Percentiles rank a stretch among this genome's conserved stretches.
Conservation (phyloP, 2,113 vertebrate species). For the Bucco capensis region DNA sequence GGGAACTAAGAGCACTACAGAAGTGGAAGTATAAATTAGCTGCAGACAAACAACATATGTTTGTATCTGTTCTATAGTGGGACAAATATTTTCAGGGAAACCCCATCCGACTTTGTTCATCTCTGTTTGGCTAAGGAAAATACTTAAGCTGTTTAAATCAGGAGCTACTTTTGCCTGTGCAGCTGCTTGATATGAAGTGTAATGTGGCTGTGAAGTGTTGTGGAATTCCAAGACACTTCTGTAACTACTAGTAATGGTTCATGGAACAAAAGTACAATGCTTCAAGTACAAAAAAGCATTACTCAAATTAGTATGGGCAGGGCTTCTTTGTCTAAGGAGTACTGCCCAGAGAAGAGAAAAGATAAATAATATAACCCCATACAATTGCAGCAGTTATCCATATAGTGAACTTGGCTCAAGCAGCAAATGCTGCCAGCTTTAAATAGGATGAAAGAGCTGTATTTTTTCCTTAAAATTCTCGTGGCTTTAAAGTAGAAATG, state of each 20-base stretch:
- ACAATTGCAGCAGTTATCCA: neutral
- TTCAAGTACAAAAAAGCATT: neutral
- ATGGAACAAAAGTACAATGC: neutral
- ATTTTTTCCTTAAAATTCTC: neutral
- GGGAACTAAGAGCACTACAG: neutral
- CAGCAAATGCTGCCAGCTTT: neutral
- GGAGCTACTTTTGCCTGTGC: neutral
- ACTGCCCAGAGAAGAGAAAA: neutral
- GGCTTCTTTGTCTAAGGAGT: neutral
- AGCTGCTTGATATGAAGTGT: neutral
- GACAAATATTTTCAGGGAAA: slow-evolving; percentile 25
- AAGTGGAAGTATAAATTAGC: slow-evolving; percentile 34
- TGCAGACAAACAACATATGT: slow-evolving; percentile 60
- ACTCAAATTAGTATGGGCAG: neutral
- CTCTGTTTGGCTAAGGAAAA: slow-evolving; percentile 15
- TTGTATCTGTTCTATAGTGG: neutral
- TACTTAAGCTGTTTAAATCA: neutral
- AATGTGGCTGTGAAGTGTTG: neutral
- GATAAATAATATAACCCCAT: neutral
- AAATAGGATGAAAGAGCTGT: neutral
- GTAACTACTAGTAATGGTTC: neutral
- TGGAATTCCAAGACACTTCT: neutral
- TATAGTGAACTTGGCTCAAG: neutral
- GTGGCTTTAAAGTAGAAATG: neutral
- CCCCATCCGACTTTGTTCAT: slow-evolving; percentile 14